These are phyloP conservation scores for Suncus etruscus DNA, from an alignment of 2,113 vertebrate genomes.

Conservation along the genomic window DNA sequence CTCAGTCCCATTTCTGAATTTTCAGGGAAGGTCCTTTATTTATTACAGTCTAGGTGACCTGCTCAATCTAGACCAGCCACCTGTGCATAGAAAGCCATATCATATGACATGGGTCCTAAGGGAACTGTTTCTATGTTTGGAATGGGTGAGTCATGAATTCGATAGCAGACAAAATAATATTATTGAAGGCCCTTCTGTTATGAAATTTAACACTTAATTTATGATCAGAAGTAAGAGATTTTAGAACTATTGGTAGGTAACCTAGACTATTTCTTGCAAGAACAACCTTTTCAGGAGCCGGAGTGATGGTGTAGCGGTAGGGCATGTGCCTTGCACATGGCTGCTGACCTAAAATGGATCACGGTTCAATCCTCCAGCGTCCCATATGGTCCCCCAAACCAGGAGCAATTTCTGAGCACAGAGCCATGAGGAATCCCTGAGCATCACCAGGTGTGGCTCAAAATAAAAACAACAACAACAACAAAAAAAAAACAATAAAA, in stretches of 20 bases:
- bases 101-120: not conserved
- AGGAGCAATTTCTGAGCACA: no score
- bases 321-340: no score
- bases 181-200: not conserved
- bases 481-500: no score
- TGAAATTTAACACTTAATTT: not conserved
- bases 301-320: no score
- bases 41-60: not conserved
- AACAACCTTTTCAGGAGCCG: no score
- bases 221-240: not conserved
- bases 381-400: no score
- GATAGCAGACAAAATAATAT: not conserved
- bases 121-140: not conserved
- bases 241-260: slow-evolving; percentile 2
- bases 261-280: slow-evolving; percentile 9
- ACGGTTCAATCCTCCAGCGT: no score
- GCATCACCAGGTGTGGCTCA: no score
- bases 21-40: slow-evolving; percentile 14
- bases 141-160: not conserved
- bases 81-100: not conserved
- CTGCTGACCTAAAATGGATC: no score
- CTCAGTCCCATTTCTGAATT: not conserved
- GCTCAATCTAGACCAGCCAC: not conserved
- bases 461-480: no score
- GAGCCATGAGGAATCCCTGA: no score